A percentile compares a stretch with the other conserved stretches of the same genome.
Conservation (phyloP, 2,797 vertebrate genomes). For the Peromyscus attwateri region DNA sequence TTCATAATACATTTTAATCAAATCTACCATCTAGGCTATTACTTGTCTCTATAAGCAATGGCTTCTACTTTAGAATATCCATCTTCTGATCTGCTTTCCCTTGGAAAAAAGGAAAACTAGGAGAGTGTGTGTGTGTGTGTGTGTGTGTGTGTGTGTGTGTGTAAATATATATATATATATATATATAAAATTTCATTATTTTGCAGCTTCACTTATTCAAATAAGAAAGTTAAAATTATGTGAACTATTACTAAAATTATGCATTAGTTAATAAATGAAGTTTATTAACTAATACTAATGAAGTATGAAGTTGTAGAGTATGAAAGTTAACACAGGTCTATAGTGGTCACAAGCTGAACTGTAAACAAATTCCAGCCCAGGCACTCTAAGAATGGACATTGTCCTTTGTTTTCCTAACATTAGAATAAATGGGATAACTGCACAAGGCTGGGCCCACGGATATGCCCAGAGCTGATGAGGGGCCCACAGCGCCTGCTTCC, state of each 20-base stretch:
- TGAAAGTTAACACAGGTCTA: conserved; percentile 33
- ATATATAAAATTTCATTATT: conserved; percentile 58
- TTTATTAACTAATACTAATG: not conserved
- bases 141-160: too few relatives aligned
- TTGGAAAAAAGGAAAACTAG: conserved; percentile 60
- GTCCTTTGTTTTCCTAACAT: conserved; percentile 33
- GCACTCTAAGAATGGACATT: conserved; percentile 4
- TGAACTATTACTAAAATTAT: conserved; percentile 19
- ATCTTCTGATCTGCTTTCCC: conserved; percentile 28
- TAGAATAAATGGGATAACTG: conserved; percentile 26
- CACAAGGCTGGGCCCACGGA: not conserved
- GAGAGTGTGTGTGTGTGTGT: too few relatives aligned
- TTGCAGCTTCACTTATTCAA: conserved; percentile 52
- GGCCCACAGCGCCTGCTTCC: not conserved
- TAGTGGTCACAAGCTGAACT: not conserved
- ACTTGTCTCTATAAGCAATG: not conserved
- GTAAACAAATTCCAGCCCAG: conserved; percentile 23
- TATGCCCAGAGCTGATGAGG: not conserved
- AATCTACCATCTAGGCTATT: not conserved
- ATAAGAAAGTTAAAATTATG: conserved; percentile 50
- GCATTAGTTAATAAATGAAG: conserved; percentile 12
- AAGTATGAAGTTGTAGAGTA: conserved; percentile 16
- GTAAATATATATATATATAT: not conserved
- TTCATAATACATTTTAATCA: not conserved
- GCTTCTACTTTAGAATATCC: conserved; percentile 19